Evolutionary conservation across 92 coral and sea anemone species (phyloP).

Genomic region (Blastomussa wellsi): DNA sequence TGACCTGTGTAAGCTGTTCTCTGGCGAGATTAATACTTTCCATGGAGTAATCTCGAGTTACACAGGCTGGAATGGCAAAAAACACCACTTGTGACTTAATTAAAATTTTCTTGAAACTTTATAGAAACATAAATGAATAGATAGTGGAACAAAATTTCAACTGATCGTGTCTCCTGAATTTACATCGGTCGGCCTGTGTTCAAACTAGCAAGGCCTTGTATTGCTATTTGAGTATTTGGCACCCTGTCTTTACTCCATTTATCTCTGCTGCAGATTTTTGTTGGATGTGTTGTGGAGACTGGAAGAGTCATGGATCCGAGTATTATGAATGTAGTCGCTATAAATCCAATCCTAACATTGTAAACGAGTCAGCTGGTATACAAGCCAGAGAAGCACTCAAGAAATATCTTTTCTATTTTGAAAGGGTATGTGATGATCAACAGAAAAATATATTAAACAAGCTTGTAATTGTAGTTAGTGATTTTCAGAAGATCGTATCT

Average conservation of each 20-base stretch:
- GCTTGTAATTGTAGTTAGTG: background rate
- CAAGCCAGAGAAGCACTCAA: constrained; percentile 98
- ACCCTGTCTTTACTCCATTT: background rate
- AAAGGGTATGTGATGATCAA: constrained; percentile 67
- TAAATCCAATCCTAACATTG: constrained; percentile 89
- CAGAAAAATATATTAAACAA: background rate
- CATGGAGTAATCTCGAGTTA: too few relatives aligned
- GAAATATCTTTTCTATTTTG: constrained; percentile 97
- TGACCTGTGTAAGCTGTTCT: too few relatives aligned
- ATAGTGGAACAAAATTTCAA: too few relatives aligned
- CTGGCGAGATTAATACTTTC: too few relatives aligned
- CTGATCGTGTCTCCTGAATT: too few relatives aligned
- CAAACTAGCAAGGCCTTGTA: too few relatives aligned
- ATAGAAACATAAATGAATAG: too few relatives aligned
- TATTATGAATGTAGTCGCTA: constrained; percentile 97
- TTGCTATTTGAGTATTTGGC: background rate
- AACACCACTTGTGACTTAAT: too few relatives aligned
- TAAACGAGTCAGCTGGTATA: constrained; percentile 88
- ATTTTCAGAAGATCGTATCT: background rate
- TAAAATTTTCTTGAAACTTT: too few relatives aligned
- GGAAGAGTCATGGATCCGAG: constrained; percentile 90
- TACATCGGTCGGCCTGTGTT: too few relatives aligned
- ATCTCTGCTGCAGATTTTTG: constrained; percentile 75
- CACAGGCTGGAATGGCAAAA: too few relatives aligned
- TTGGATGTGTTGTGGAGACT: constrained; percentile 97